Conservation (phyloP, 2,888 invertebrate species). For the Lasius platythorax region DNA sequence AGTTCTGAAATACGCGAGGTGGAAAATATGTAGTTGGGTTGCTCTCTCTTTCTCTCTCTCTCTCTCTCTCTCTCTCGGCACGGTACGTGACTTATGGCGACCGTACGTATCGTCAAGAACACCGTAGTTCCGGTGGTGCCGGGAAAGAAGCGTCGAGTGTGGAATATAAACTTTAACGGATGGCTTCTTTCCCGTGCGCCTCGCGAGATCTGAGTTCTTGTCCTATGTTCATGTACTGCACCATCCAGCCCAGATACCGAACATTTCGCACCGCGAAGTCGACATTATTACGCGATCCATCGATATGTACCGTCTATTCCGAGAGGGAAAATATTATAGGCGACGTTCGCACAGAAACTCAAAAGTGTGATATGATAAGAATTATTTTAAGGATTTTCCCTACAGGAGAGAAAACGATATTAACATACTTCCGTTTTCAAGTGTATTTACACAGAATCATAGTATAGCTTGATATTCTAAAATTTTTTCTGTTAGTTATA, state of each 20-base stretch:
- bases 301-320: background rate
- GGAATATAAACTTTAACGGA: conserved; percentile 76
- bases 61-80: background rate
- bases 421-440: background rate
- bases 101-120: conserved; percentile 71
- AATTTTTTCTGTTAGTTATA: background rate
- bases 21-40: conserved; percentile 45
- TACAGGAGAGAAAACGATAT: background rate
- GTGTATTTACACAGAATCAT: background rate
- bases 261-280: conserved; percentile 12
- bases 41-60: background rate
- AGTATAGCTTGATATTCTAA: background rate
- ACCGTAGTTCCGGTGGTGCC: conserved; percentile 66
- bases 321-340: background rate
- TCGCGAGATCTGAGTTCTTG: conserved; percentile 61
- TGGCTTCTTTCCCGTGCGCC: conserved; percentile 64
- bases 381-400: conserved; percentile 1
- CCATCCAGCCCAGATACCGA: conserved; percentile 24
- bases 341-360: background rate
- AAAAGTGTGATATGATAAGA: background rate
- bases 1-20: conserved; percentile 48
- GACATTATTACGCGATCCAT: conserved; percentile 6
- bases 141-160: conserved; percentile 68
- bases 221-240: conserved; percentile 42
- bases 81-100: conserved; percentile 66